phyloP scores from a whole-genome alignment of 1,140 invertebrate species.

The Latrodectus geometricus region DNA sequence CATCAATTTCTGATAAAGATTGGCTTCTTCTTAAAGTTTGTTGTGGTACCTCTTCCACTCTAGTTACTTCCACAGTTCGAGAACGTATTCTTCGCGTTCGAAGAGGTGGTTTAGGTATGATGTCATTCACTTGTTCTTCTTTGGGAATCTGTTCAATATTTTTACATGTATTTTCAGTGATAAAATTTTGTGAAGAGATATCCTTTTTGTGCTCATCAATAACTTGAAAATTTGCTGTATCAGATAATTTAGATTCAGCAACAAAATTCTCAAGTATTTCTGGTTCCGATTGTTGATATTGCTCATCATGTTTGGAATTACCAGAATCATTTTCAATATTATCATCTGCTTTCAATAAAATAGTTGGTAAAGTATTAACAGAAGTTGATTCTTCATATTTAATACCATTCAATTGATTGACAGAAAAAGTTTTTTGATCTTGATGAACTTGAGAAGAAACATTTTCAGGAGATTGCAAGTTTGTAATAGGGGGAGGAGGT shows the following conservation, averaged over 20 bases:
- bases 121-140: background rate
- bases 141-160: background rate
- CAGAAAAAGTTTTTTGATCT: background rate
- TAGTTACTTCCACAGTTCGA: conserved; percentile 49
- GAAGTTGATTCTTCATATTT: background rate
- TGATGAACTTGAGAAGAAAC: background rate
- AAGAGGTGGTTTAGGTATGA: conserved; percentile 47
- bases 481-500: conserved; percentile 33
- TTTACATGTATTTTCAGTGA: background rate
- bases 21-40: conserved; percentile 36
- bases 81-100: conserved; percentile 43
- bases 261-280: background rate
- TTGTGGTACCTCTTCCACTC: conserved; percentile 7
- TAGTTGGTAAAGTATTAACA: background rate
- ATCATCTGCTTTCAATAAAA: background rate
- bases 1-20: conserved; percentile 51
- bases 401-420: background rate
- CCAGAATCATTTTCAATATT: background rate
- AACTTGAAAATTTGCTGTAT: background rate
- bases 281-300: background rate
- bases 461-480: background rate
- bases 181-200: background rate
- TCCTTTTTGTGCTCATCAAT: background rate
- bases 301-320: background rate
- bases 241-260: background rate